phyloP scores from a whole-genome alignment of 92 coral and sea anemone species.

The Actinernus sp. region DNA sequence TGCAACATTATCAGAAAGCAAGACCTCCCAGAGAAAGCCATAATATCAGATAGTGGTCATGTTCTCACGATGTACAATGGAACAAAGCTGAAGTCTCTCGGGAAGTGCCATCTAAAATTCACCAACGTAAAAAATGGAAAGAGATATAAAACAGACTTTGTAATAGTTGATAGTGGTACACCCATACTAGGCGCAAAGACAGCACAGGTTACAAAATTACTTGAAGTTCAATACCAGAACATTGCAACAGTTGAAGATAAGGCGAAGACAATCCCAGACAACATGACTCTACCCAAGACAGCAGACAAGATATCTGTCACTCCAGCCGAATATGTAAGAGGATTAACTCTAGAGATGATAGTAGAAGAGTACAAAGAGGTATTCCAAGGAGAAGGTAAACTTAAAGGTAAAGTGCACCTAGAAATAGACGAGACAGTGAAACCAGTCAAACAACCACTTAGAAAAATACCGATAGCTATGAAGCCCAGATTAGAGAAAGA shows the following conservation, averaged over 20 bases:
- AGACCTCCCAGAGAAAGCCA: not conserved
- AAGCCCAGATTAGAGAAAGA: conserved; percentile 9
- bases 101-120: conserved; percentile 6
- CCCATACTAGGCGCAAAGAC: too few species aligned
- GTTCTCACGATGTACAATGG: conserved; percentile 36
- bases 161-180: conserved; percentile 11
- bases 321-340: too few species aligned
- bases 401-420: too few species aligned
- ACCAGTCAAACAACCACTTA: not conserved
- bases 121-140: conserved; percentile 13
- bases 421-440: too few species aligned
- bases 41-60: too few species aligned
- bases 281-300: not conserved
- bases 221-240: conserved; percentile 20
- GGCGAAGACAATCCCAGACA: not conserved
- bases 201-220: too few species aligned
- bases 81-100: conserved; percentile 19
- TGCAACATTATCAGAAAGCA: conserved; percentile 6
- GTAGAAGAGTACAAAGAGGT: too few species aligned
- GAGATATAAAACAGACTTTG: conserved; percentile 21
- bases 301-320: too few species aligned
- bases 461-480: not conserved
- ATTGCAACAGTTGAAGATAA: conserved; percentile 1
- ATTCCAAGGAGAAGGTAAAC: too few species aligned
- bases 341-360: not conserved